Evolutionary conservation across 2,888 invertebrate genomes (phyloP).

Genomic region (Trilocha varians): DNA sequence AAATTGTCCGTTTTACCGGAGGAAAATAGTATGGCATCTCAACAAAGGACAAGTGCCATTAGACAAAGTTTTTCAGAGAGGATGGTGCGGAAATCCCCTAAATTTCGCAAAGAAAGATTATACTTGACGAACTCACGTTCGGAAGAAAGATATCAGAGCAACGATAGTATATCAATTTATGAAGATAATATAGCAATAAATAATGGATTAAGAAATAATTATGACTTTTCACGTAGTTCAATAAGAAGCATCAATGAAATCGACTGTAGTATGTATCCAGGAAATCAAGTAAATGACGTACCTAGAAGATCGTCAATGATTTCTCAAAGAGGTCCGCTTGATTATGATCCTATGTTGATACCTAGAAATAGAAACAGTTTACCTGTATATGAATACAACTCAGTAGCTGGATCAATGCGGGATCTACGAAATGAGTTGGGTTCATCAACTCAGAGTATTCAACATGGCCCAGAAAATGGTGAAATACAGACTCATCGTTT

Average conservation of each 20-base stretch:
- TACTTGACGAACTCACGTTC: conserved; percentile 70
- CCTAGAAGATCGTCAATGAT: conserved; percentile 62
- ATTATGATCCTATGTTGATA: conserved; percentile 66
- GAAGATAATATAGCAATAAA: conserved; percentile 61
- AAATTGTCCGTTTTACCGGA: conserved; percentile 84
- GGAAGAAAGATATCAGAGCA: conserved; percentile 74
- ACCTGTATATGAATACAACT: conserved; percentile 62
- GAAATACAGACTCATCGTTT: conserved; percentile 76
- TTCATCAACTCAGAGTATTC: conserved; percentile 67
- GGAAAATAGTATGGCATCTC: conserved; percentile 75
- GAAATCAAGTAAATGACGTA: conserved; percentile 43
- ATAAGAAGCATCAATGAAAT: conserved; percentile 60
- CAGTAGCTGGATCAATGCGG: conserved; percentile 49
- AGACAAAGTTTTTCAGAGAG: conserved; percentile 71
- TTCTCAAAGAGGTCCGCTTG: conserved; percentile 53
- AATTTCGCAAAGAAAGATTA: conserved; percentile 51
- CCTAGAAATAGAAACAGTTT: conserved; percentile 66
- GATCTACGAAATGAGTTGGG: conserved; percentile 56
- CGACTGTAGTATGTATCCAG: conserved; percentile 40
- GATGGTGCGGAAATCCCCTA: conserved; percentile 60
- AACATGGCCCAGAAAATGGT: conserved; percentile 65
- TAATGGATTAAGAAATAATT: conserved; percentile 46
- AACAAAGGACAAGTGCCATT: conserved; percentile 59
- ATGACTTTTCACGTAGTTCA: conserved; percentile 52
- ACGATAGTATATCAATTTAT: conserved; percentile 63